Base-by-base conservation (phyloP, 2,797 vertebrate species). In the Apodemus agrarius region DNA sequence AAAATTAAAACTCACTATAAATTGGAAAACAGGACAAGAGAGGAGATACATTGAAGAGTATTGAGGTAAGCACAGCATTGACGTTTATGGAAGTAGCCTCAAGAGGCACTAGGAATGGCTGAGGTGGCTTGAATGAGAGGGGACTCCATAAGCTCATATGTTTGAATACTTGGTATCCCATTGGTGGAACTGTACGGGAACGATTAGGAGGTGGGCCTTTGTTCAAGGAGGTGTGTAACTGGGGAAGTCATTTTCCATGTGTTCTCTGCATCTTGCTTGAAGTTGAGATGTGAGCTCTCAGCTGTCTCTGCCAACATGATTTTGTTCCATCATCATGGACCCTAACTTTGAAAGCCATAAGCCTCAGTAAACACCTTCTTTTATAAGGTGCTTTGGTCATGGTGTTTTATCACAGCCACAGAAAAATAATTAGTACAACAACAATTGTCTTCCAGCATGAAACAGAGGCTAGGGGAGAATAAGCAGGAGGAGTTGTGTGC, bases 1-100 rank as follows among this genome's bases (percentile, higher is more conserved):
- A 63, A 96, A 95, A 85, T 93, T 92, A n/a, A 94, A 93, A 83
- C n/a, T 63, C 80, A 17, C 24, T 61, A 83, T 61, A 96, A 97
- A 93, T 16, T 78, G 12, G 37, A 34, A 86, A 84, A 19, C 57
- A 69, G 26, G 81, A 82, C 13, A 65, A 93, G 79, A 72, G 34
- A 95, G 26, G 63, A 91, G 76, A 75, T 14, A 37, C 57, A 19
- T 43, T 6, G 5, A 88, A 59, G 40, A 49, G 5, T 26, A 19
- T 9, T 19, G 0, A 84, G 63, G 26, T 17, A 59, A 91, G 61
- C 3, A 63, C 21, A 78, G 6, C 82, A 80, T 76, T 90, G 74
- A 59, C 80, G n/a, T 12, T 24, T n/a, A 90, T 63, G 31, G 52
- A 90, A 67, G 59, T 69, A 78, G 85, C 61, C 59, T 24, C 49